These are phyloP conservation scores for Megalurothrips usitatus DNA, from an alignment of 2,888 invertebrate genomes.

Conservation along the genomic window DNA sequence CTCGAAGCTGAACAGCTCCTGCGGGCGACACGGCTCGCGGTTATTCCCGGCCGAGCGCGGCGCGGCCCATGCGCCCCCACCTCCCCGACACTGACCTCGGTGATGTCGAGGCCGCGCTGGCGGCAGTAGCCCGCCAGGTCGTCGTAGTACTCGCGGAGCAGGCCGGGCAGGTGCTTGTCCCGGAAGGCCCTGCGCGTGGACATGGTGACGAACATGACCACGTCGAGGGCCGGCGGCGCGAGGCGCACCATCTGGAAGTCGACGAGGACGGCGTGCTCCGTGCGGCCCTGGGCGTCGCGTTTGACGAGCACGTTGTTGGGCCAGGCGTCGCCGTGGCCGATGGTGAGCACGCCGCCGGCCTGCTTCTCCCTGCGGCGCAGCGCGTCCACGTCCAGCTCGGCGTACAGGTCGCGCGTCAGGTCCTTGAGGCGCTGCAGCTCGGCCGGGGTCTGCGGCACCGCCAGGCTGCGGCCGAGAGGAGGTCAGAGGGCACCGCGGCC, in stretches of 20 bases:
- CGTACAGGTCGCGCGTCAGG: background rate
- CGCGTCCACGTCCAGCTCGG: background rate
- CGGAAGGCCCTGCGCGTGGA: background rate
- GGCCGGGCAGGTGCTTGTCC: background rate
- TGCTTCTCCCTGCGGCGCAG: background rate
- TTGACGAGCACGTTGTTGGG: background rate
- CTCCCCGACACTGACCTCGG: background rate
- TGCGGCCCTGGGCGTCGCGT: background rate
- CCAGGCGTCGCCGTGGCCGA: slow-evolving; percentile 13
- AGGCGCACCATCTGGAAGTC: slow-evolving; percentile 6
- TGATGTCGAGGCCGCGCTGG: slow-evolving; percentile 17
- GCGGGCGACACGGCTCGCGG: background rate
- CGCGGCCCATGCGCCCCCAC: background rate
- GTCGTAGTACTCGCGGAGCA: background rate
- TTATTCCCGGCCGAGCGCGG: background rate
- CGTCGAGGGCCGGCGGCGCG: slow-evolving; percentile 8
- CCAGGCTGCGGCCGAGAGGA: background rate
- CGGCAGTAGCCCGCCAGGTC: background rate
- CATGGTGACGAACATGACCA: background rate
- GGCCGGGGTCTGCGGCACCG: background rate
- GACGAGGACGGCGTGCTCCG: background rate
- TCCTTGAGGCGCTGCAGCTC: background rate
- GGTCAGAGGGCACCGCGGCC: too few species aligned
- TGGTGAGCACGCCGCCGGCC: background rate
- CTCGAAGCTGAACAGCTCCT: background rate